Conservation (phyloP, 2,888 invertebrate genomes). For the Xestia xanthographa region DNA sequence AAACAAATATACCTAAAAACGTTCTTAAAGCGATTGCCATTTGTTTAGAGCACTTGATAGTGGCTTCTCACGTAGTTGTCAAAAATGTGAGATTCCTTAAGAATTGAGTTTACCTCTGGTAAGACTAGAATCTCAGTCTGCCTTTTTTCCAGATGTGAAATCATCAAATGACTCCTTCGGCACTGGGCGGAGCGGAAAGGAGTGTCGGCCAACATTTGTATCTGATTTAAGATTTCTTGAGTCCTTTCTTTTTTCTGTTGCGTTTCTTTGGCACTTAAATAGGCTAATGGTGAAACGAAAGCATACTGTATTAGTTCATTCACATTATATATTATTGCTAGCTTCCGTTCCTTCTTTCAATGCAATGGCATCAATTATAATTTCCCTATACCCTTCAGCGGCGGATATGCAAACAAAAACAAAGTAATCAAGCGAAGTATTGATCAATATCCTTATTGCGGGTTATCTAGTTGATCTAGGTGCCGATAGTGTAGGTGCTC, state of each 20-base stretch:
- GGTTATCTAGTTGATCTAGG: slow-evolving; percentile 47
- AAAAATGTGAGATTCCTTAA: background rate
- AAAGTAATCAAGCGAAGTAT: slow-evolving; percentile 27
- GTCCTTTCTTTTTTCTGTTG: background rate
- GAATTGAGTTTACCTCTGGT: background rate
- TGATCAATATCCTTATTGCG: slow-evolving; percentile 51
- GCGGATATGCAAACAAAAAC: slow-evolving; percentile 52
- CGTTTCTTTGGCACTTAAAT: background rate
- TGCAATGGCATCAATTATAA: slow-evolving; percentile 46
- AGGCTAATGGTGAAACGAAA: background rate
- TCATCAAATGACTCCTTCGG: too few relatives aligned
- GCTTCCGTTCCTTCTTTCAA: slow-evolving; percentile 34
- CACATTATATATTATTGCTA: slow-evolving; percentile 36
- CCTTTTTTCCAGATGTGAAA: too few relatives aligned
- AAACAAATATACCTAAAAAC: too few relatives aligned
- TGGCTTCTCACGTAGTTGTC: background rate
- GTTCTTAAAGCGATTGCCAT: too few relatives aligned
- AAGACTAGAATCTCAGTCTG: too few relatives aligned
- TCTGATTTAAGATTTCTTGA: background rate
- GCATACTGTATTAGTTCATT: background rate
- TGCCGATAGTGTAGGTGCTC: slow-evolving; percentile 27
- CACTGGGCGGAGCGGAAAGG: too few relatives aligned
- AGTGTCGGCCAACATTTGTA: background rate
- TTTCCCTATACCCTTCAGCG: slow-evolving; percentile 40
- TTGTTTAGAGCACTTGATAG: background rate